These are phyloP conservation scores for Menidia beryllina DNA, from an alignment of 2,113 vertebrate species.

Conservation along the genomic window DNA sequence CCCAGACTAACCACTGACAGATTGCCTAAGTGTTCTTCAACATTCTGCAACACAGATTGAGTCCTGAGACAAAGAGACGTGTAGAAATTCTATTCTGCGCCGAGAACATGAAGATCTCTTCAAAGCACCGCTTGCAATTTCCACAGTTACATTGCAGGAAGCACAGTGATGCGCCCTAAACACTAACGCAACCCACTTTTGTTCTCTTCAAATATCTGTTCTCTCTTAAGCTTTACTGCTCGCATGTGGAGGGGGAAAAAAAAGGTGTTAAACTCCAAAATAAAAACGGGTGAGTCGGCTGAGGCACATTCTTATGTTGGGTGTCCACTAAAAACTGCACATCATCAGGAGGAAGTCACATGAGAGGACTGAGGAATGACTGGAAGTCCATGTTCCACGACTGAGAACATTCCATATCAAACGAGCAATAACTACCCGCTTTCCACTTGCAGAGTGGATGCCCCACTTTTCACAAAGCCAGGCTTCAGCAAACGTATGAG, in stretches of 20 bases:
- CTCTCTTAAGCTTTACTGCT: background rate
- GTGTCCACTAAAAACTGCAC: no score
- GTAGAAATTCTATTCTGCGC: background rate
- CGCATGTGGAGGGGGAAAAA: background rate
- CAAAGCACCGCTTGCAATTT: background rate
- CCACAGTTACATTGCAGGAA: background rate
- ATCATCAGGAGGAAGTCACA: background rate
- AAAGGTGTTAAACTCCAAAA: background rate
- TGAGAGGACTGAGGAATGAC: slow-evolving; percentile 14
- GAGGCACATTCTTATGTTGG: no score
- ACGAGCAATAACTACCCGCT: slow-evolving; percentile 31
- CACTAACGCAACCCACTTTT: background rate
- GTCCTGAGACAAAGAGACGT: background rate
- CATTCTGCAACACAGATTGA: background rate
- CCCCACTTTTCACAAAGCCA: slow-evolving; percentile 15
- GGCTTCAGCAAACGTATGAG: slow-evolving; percentile 21
- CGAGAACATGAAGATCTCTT: background rate
- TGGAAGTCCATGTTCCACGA: slow-evolving; percentile 49
- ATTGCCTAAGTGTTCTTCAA: background rate
- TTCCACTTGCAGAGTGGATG: background rate
- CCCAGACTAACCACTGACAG: background rate
- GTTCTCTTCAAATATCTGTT: background rate
- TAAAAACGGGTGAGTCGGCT: background rate
- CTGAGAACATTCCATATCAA: slow-evolving; percentile 35
- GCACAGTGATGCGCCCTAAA: background rate